phyloP scores from a whole-genome alignment of 2,888 invertebrate species.

The Cremastinae sp. region DNA sequence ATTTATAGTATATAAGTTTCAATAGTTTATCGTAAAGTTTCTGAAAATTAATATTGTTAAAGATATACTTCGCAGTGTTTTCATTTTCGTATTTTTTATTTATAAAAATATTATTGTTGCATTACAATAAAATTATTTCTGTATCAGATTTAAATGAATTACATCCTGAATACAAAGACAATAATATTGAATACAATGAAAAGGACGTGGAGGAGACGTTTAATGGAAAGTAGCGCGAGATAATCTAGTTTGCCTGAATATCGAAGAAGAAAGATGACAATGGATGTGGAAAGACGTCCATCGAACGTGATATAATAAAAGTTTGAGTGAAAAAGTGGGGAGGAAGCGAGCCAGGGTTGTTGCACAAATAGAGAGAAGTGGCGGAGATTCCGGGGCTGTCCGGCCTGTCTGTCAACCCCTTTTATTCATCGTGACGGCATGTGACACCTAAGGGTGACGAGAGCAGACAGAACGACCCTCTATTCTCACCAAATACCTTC shows the following conservation, averaged over 20 bases:
- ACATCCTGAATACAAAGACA: too few relatives aligned
- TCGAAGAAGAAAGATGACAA: neutral
- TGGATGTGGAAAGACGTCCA: neutral
- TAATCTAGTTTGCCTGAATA: neutral
- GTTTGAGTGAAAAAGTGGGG: conserved; percentile 52
- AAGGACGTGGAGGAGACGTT: too few relatives aligned
- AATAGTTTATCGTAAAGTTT: too few relatives aligned
- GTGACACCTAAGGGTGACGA: conserved; percentile 57
- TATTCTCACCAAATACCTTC: conserved; percentile 29
- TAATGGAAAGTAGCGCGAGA: neutral
- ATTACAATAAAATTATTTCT: too few relatives aligned
- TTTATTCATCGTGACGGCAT: conserved; percentile 58
- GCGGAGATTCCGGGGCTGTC: conserved; percentile 48
- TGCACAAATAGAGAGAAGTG: conserved; percentile 48
- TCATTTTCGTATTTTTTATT: too few relatives aligned
- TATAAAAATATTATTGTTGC: too few relatives aligned
- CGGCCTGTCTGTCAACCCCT: conserved; percentile 55
- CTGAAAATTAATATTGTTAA: too few relatives aligned
- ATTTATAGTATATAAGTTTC: too few relatives aligned
- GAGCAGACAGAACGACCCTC: conserved; percentile 9
- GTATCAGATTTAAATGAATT: too few relatives aligned
- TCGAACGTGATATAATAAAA: conserved; percentile 31
- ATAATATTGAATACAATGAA: too few relatives aligned
- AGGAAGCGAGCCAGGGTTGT: conserved; percentile 38
- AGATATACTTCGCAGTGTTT: too few relatives aligned